A percentile compares a stretch with the other conserved stretches of the same genome.
phyloP scores from a whole-genome alignment of 2,797 vertebrate genomes.

The Leuciscus waleckii region DNA sequence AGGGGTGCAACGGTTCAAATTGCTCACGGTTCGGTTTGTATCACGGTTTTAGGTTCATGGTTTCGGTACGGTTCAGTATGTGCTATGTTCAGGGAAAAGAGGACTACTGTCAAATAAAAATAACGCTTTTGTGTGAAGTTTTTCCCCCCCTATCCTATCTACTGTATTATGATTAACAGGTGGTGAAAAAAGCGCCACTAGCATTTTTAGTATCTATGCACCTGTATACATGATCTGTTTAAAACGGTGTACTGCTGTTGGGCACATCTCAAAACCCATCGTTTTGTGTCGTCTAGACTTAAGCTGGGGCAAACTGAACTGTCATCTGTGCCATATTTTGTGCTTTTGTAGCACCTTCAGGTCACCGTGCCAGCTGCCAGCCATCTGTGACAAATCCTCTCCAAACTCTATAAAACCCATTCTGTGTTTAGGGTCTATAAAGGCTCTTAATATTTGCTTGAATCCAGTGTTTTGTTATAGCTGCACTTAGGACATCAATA shows the following conservation, averaged over 20 bases:
- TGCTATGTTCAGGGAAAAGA: too few species aligned
- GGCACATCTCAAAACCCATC: background rate
- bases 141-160: background rate
- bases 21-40: too few species aligned
- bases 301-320: conserved; percentile 12
- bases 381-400: conserved; percentile 42
- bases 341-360: conserved; percentile 32
- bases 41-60: too few species aligned
- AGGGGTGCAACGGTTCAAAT: too few species aligned
- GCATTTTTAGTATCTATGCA: background rate
- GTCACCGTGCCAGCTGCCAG: conserved; percentile 20
- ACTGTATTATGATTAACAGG: background rate
- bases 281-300: conserved; percentile 24
- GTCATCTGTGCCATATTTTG: conserved; percentile 15
- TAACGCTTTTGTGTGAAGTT: too few species aligned
- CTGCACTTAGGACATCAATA: conserved; percentile 5
- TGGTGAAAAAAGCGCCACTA: background rate
- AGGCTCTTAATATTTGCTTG: background rate
- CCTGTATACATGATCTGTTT: background rate
- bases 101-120: too few species aligned
- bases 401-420: conserved; percentile 4
- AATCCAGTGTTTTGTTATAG: conserved; percentile 12
- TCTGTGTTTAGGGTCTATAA: conserved; percentile 17
- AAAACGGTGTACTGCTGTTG: background rate
- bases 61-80: too few species aligned